Evolutionary conservation across 2,888 invertebrate species (phyloP), one percentile per base, ranked within the genome.

Genomic region (Osmoderma eremita): DNA sequence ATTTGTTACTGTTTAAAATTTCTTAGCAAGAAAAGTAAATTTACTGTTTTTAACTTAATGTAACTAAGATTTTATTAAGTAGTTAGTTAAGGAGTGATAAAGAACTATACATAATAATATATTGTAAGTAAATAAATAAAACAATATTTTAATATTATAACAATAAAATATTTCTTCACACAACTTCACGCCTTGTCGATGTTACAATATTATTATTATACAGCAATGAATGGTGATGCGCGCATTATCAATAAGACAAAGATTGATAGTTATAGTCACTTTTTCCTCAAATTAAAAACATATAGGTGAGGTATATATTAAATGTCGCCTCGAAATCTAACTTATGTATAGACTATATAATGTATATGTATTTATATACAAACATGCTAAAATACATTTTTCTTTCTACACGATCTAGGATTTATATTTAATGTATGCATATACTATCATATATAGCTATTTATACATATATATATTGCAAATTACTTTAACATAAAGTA

Each of bases 401-500:
- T 56, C 36, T 53, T 17, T 24, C 22, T 58, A 58, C 13, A 24
- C 24, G 13, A 58, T 30, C 41, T 56, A 38, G 15, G 15, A 53
- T 22, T 18, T 56, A 22, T 18, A 8, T 41, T 13, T 53, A 30
- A 30, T 30, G 10, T 30, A 30, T 30, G 8, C 15, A 6, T 15
- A 12, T 38, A 36, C 17, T 18, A 12, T 18, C 12, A 17, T 53
- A 53, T 22, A 50, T 18, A 50, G 12, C 24, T 24, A 50, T 30
- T 13, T 24, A 15, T 50, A n/a, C 50, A 12, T 15, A 36, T 10
- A 13, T 48, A 64, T 67, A 65, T 68, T 65, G 65, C 42, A 65
- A 39, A 61, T 30, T 68, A 68, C 68, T 68, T 68, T 68, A 68
- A 68, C 68, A 65, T 68, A 68, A 68, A 68, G 68, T 68, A 64